Base-by-base conservation (phyloP, 2,888 invertebrate genomes). In the Crioceris asparagi region DNA sequence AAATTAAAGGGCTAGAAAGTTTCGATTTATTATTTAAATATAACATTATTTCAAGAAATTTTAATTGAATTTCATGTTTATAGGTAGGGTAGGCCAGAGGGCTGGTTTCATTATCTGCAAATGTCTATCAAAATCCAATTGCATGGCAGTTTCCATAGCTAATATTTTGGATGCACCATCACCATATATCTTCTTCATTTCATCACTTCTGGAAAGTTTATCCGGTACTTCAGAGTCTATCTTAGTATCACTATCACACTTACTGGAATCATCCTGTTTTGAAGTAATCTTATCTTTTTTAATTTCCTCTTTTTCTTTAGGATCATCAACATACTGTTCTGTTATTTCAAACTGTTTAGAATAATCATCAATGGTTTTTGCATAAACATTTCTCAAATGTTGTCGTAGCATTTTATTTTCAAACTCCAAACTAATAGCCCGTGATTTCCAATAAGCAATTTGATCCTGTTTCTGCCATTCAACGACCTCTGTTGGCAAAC, bases 81-180 rank as follows among this genome's bases (percentile, higher is more conserved):
- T 43, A 11, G 61, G 60, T 36, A 61, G 49, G 49, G 52, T 76
- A 0, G 85, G 85, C 86, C 85, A 86, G 44, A 73, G 69, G 30
- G 66, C 63, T 4, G 82, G 77, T 46, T 77, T 75, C 3, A 39
- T 36, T 35, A 67, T 58, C 40, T 65, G 67, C 51, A 69, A 63
- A 44, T 72, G 69, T 43, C 70, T 63, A 41, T 84, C 75, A 60
- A 73, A 79, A 29, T 73, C 71, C 36, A 80, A 68, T 45, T 79
- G 73, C 43, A 83, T 55, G 0, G 77, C 75, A 43, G 78, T 78
- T 67, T 86, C 85, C 70, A 83, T 74, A 1, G 80, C 81, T 45
- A 75, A 71, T 50, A 85, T 76, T 57, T 68, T 74, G 15, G 76
- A 67, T 56, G 79, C 75, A 10, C 69, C 66, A 21, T 70, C 64